Evolutionary conservation across 2,113 vertebrate species (phyloP).

Genomic region (Catagonus wagneri): DNA sequence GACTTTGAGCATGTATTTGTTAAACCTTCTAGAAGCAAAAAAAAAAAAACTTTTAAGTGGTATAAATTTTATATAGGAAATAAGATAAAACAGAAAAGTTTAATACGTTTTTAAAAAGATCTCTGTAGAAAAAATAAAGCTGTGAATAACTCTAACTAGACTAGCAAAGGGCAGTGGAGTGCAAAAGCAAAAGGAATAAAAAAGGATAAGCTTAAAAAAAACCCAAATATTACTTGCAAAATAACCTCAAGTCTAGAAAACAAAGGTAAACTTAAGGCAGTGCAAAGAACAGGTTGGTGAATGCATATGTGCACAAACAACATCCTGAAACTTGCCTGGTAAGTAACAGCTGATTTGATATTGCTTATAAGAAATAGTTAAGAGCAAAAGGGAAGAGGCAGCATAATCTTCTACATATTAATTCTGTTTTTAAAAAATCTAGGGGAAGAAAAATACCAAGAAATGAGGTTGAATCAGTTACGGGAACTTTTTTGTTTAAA

Average conservation of each 20-base stretch:
- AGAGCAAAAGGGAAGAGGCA: slow-evolving; percentile 75
- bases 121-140: slow-evolving; percentile 54
- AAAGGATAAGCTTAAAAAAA: slow-evolving; percentile 54
- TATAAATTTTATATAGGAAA: slow-evolving; percentile 32
- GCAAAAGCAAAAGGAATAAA: slow-evolving; percentile 63
- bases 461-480: slow-evolving; percentile 76
- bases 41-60: not conserved
- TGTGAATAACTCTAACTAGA: slow-evolving; percentile 32
- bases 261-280: slow-evolving; percentile 67
- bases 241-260: slow-evolving; percentile 62
- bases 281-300: slow-evolving; percentile 73
- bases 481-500: slow-evolving; percentile 45
- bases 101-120: slow-evolving; percentile 36
- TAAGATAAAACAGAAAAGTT: slow-evolving; percentile 40
- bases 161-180: slow-evolving; percentile 43
- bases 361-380: slow-evolving; percentile 76
- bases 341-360: slow-evolving; percentile 72
- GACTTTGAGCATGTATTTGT: not conserved
- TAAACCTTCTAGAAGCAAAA: not conserved
- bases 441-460: slow-evolving; percentile 57
- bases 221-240: slow-evolving; percentile 58
- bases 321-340: slow-evolving; percentile 75
- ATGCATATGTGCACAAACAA: slow-evolving; percentile 57
- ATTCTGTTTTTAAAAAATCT: slow-evolving; percentile 77
- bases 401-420: slow-evolving; percentile 79